Base-by-base conservation (phyloP, 64 coral and sea anemone genomes). In the Pocillopora damicornis region DNA sequence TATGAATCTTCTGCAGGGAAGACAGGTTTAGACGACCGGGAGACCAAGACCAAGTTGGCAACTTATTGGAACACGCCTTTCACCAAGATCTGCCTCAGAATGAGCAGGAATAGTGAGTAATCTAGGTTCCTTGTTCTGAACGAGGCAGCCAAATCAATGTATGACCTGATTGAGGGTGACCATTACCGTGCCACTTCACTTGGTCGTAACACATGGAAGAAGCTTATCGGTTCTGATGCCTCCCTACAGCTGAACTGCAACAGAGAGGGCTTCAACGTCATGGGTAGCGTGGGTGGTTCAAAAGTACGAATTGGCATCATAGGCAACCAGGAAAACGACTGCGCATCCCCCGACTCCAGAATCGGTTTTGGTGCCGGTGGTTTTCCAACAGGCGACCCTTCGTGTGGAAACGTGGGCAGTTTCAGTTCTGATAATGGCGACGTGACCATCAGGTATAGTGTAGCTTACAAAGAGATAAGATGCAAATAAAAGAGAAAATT, bases 51-150 rank as follows among this genome's bases (percentile, higher is more conserved):
- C n/a, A n/a, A n/a, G n/a, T 16, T 91, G 15, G 78, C 89, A 11
- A 91, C 88, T 63, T 95, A 91, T 79, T 95, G 93, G 93, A 79
- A 74, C 26, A 90, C 84, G 51, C 72, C 93, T 20, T 95, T 95
- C 76, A 58, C 82, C 59, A 95, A 87, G 61, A 37, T 95, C 77
- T 95, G 93, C 63, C 35, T 95, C 51, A 89, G 88, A 5, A 88
- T 95, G 83, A 95, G 88, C 59, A 20, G 63, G 17, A 16, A 16
- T 68, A 73, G 78, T 13, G 64, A 67, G 6, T 25, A 57, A 15
- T 45, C 87, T 35, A 83, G 76, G 37, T 91, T 76, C 69, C 76
- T 88, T 76, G 15, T 9, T 13, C 37, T 95, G 23, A 11, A 11
- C 11, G 71, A 30, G 13, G 0, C 34, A 15, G 60, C 76, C 1